A percentile compares a stretch with the other conserved stretches of the same genome.
These are phyloP conservation scores for Parascotia fuliginaria DNA, from an alignment of 2,888 invertebrate genomes.

Conservation along the genomic window DNA sequence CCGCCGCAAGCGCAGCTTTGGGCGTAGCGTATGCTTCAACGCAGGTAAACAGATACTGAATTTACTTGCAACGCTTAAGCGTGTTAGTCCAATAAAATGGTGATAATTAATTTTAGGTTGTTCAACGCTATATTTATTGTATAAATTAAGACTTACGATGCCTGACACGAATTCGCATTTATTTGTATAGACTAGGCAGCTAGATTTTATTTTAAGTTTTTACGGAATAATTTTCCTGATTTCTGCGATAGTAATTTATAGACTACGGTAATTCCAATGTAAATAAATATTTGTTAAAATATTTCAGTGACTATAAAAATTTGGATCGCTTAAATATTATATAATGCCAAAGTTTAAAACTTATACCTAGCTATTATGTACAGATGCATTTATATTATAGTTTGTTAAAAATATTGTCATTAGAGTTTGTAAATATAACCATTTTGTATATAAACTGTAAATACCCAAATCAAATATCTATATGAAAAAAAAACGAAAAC, in stretches of 20 bases:
- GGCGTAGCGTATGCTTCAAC: slow-evolving; percentile 91
- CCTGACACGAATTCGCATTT: slow-evolving; percentile 64
- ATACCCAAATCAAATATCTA: slow-evolving; percentile 61
- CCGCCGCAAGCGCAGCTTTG: slow-evolving; percentile 90
- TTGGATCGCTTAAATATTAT: slow-evolving; percentile 55
- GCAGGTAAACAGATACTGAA: slow-evolving; percentile 84
- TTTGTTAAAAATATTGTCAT: slow-evolving; percentile 62
- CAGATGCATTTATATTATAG: slow-evolving; percentile 75
- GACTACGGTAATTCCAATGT: slow-evolving; percentile 59
- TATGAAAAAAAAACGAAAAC: slow-evolving; percentile 57
- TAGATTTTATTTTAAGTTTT: slow-evolving; percentile 65
- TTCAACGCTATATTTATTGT: slow-evolving; percentile 75
- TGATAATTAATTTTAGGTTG: slow-evolving; percentile 80
- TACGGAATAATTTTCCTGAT: slow-evolving; percentile 74
- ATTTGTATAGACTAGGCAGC: slow-evolving; percentile 65
- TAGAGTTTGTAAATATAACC: slow-evolving; percentile 76
- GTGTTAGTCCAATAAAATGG: slow-evolving; percentile 83
- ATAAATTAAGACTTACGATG: slow-evolving; percentile 49
- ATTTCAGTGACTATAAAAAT: slow-evolving; percentile 42
- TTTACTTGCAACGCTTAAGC: slow-evolving; percentile 82
- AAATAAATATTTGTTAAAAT: slow-evolving; percentile 56
- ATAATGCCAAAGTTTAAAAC: slow-evolving; percentile 84
- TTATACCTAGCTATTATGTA: slow-evolving; percentile 76
- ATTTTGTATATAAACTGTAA: slow-evolving; percentile 77
- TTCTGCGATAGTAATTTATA: slow-evolving; percentile 82